Evolutionary conservation across 2,888 invertebrate species (phyloP), one percentile per base, ranked within the genome.

Genomic region (Tricholauxania praeusta): DNA sequence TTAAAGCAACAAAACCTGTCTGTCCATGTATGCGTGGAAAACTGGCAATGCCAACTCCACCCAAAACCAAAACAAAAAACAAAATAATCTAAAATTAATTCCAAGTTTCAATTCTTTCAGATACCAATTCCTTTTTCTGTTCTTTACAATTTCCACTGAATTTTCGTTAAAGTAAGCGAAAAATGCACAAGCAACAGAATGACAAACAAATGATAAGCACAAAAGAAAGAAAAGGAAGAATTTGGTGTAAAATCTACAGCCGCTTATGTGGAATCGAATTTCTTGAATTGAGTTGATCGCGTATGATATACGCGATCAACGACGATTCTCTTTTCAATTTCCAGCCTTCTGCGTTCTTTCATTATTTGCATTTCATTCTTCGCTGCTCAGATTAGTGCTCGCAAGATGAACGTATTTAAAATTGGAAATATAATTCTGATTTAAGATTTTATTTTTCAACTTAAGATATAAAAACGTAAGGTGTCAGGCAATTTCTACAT

Each of bases 201-300:
- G n/a, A 53, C 17, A 53, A 19, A 17, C 32, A 32, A n/a, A 28
- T 28, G 28, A 28, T 17, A 66, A 12, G 55, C 22, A 52, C n/a
- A 28, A 57, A 68, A 22, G 14, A 19, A 14, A 67, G 47, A 48
- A 22, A 22, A 14, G 49, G 52, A 51, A n/a, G 66, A 66, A 69
- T 52, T 69, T 52, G 49, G 53, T 51, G 49, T 53, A 72, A 63
- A 63, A 70, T 62, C 66, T 71, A 53, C 32, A 62, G 65, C 48
- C 71, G 68, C 47, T 72, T 64, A 32, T 51, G 55, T 39, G 62
- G 47, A 53, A 60, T 65, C 52, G 64, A 47, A 48, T 49, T 39
- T 12, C n/a, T 68, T 63, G 63, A 72, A 72, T 70, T 49, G 60
- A 74, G 69, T 74, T 66, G 72, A 72, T 74, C 74, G 62, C 28